Conservation (phyloP, 2,888 invertebrate genomes). For the Rhogogaster chlorosoma region DNA sequence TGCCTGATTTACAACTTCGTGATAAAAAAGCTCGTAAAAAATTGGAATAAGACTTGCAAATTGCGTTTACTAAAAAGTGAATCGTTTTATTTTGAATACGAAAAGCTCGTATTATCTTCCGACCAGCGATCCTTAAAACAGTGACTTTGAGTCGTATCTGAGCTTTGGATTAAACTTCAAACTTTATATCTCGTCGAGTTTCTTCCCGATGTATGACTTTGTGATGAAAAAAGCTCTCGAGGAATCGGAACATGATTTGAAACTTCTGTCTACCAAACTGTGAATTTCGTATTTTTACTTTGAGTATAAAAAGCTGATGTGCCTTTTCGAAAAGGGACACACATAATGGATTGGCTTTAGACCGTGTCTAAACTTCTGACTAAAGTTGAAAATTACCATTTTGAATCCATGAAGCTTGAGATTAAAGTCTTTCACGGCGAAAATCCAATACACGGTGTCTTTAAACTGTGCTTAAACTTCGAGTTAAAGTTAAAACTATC, state of each 20-base stretch:
- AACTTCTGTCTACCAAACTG: neutral
- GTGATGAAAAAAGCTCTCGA: neutral
- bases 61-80: no score
- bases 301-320: neutral
- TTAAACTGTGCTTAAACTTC: conserved; percentile 3
- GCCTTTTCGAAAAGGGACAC: neutral
- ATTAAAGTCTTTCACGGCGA: neutral
- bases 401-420: neutral
- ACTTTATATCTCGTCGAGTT: no score
- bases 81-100: neutral
- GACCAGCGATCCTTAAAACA: no score
- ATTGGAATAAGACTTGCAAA: no score
- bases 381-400: neutral
- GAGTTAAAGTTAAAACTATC: neutral
- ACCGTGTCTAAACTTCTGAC: neutral
- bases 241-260: neutral
- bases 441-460: neutral
- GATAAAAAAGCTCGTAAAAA: neutral
- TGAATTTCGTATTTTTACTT: neutral
- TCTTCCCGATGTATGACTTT: neutral
- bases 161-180: neutral
- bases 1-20: no score
- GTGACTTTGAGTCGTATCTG: neutral
- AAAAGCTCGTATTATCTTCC: neutral
- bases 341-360: neutral